Base-by-base conservation (phyloP, 2,888 invertebrate species). In the Rhagophthalmus giganteus region DNA sequence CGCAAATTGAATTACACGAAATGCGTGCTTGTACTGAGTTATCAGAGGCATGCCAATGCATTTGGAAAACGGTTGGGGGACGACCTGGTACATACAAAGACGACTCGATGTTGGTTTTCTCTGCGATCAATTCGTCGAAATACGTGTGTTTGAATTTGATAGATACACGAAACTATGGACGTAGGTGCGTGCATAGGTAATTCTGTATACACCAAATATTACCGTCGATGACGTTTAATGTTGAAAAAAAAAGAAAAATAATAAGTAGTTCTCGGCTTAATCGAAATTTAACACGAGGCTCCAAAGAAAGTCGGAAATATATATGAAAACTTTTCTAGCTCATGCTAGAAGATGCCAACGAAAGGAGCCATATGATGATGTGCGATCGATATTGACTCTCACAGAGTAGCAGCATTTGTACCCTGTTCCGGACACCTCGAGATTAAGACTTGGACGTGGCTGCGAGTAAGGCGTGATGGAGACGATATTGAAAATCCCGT, bases 1-100 rank as follows among this genome's bases (percentile, higher is more conserved):
- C 78, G 77, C 74, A 78, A 78, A 78, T 78, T 76, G 76, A 78
- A 78, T 78, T 78, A 78, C 74, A 74, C 70, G 70, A 75, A 77
- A 76, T 77, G 77, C 74, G 74, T 75, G 74, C 72, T 70, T 73
- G 74, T 72, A 70, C 58, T 59, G 50, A 46, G 62, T 60, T 66
- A 63, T 64, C 60, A 60, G 55, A 62, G 56, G 69, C 67, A 70
- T 70, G 69, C 69, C 63, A 69, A 69, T 69, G 67, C 53, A 58
- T 61, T 60, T 39, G 33, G n/a, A n/a, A n/a, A n/a, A n/a, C n/a
- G n/a, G n/a, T n/a, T n/a, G 41, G 54, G 41, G 52, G 13, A 24
- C 14, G 24, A 39, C 35, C 35, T n/a, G n/a, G n/a, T n/a, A n/a
- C n/a, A n/a, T n/a, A n/a, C n/a, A n/a, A n/a, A n/a, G n/a, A n/a